A percentile compares a stretch with the other conserved stretches of the same genome.
Conservation (phyloP, 2,888 invertebrate genomes). For the Hesperia comma region DNA sequence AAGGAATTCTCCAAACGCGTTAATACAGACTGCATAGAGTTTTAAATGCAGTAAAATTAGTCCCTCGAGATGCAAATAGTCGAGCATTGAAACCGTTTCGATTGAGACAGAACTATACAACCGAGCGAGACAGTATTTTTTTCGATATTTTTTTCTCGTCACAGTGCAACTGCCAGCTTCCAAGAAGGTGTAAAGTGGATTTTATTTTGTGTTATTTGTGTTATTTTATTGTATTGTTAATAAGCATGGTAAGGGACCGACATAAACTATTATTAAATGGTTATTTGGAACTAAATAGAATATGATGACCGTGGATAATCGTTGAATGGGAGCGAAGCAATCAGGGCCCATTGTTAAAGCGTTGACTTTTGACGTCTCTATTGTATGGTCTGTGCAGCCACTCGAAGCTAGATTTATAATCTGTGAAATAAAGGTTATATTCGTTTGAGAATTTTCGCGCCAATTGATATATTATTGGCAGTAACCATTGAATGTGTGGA, state of each 20-base stretch:
- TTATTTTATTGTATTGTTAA: conserved; percentile 84
- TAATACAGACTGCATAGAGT: conserved; percentile 40
- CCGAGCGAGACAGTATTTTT: conserved; percentile 55
- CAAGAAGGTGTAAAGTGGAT: conserved; percentile 83
- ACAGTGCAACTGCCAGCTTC: conserved; percentile 75
- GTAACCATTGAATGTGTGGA: conserved; percentile 47
- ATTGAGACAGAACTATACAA: conserved; percentile 56
- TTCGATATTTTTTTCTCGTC: conserved; percentile 59
- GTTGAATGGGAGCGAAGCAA: conserved; percentile 72
- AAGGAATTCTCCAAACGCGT: conserved; percentile 6
- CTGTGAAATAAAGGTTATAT: conserved; percentile 34
- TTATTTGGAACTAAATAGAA: conserved; percentile 84
- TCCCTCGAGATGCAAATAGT: conserved; percentile 30
- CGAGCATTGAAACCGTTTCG: conserved; percentile 39
- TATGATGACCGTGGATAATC: conserved; percentile 82
- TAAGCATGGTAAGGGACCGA: conserved; percentile 77
- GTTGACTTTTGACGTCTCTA: conserved; percentile 75
- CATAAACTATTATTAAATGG: conserved; percentile 80
- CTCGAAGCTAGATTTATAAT: conserved; percentile 33
- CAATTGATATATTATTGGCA: conserved; percentile 37
- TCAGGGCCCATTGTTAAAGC: conserved; percentile 71
- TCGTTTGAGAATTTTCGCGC: conserved; percentile 50
- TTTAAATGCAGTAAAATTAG: conserved; percentile 42
- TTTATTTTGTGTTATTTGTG: conserved; percentile 76
- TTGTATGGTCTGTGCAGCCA: conserved; percentile 41